Base-by-base conservation (phyloP, 2,113 vertebrate genomes). In the Albula glossodonta region DNA sequence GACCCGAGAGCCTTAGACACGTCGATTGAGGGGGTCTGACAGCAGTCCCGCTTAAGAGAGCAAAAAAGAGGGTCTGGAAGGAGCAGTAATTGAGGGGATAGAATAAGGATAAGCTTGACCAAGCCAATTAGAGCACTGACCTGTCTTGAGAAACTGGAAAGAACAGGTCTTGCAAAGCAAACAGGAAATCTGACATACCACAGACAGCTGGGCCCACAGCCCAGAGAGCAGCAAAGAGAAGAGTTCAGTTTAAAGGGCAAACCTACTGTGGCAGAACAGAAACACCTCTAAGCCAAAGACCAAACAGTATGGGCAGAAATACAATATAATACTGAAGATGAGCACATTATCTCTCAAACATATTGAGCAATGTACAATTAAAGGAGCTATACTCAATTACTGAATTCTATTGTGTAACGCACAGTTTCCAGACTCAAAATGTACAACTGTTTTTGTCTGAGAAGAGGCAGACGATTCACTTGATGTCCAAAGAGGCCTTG, bases 111-210 rank as follows among this genome's bases (percentile, higher is more conserved):
- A 10, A 84, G 57, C 85, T 80, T 87, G 74, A 87, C 83, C 51
- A 51, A 81, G 66, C 70, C 88, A 91, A 92, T 91, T 84, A 90
- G 83, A 77, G 85, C 50, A 41, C 84, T 78, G 85, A 88, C 84
- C 83, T 66, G 80, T 84, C 31, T 86, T 81, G 17, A 56, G 83
- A 25, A 83, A 66, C 11, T 6, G 53, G 51, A 87, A 83, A 88
- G 85, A 88, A 66, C 57, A 60, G 49, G 52, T 83, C 51, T 85
- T 17, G 51, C 51, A 52, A 56, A 25, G 77, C 22, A 78, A 41
- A 51, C 78, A 53, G 31, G 82, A 49, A 84, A 83, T 89, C 60
- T 49, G 79, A 81, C 41, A 80, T 7, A 19, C 41, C 79, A 51
- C 79, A 51, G 79, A 80, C 49, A 80, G 15, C 17, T 19, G 15